Conservation (phyloP, 2,113 vertebrate species). For the Scytalopus superciliaris region DNA sequence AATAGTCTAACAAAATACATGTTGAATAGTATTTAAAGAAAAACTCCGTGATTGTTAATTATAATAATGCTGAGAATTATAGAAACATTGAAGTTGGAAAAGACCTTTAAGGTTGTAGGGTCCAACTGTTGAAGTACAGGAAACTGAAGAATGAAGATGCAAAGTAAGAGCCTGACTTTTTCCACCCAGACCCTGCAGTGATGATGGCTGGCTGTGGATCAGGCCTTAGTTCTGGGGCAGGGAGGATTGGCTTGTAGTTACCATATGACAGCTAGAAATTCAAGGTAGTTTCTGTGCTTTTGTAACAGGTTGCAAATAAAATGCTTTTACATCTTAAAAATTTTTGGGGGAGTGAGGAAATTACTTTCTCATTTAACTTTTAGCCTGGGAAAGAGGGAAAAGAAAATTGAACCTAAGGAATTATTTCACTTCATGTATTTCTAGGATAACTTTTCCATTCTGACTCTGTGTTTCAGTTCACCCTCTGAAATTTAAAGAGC, state of each 20-base stretch:
- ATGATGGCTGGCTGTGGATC: neutral
- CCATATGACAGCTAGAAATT: neutral
- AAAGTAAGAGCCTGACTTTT: neutral
- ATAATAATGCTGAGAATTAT: neutral
- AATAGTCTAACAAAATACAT: neutral
- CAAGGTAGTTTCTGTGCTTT: neutral
- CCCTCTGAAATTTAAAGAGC: neutral
- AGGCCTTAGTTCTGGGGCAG: neutral
- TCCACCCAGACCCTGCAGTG: neutral
- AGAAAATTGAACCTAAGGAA: neutral
- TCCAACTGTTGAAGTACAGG: neutral
- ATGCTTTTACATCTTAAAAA: neutral
- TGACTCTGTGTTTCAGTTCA: neutral
- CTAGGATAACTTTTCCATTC: neutral
- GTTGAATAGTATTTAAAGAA: neutral
- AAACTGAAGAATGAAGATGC: neutral
- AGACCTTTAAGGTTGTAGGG: neutral
- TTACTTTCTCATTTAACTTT: neutral
- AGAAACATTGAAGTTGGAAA: neutral
- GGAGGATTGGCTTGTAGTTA: neutral
- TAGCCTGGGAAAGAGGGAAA: neutral
- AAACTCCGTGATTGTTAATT: neutral
- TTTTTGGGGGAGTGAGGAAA: rapidly evolving
- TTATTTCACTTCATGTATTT: neutral
- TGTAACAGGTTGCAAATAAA: neutral